Evolutionary conservation across 64 coral and sea anemone species (phyloP).

Genomic region (Porites australiensis): DNA sequence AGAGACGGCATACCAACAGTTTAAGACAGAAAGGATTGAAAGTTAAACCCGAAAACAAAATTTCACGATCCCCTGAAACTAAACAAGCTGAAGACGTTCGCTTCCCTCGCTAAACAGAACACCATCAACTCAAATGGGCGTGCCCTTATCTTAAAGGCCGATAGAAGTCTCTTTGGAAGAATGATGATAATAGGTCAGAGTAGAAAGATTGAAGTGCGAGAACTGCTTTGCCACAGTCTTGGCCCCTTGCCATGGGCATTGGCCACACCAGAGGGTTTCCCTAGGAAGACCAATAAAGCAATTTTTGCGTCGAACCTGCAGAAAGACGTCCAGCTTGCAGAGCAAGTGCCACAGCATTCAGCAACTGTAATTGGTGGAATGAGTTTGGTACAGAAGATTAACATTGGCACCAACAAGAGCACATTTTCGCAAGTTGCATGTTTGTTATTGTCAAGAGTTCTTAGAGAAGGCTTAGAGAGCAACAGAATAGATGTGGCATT

Average conservation of each 20-base stretch:
- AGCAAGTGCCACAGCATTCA: constrained; percentile 48
- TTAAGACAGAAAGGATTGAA: constrained; percentile 27
- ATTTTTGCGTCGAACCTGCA: constrained; percentile 16
- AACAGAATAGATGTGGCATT: constrained; percentile 70
- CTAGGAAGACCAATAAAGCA: constrained; percentile 77
- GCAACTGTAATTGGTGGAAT: constrained; percentile 65
- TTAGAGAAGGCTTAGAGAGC: constrained; percentile 37
- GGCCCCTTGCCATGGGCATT: constrained; percentile 71
- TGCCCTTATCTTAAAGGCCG: constrained; percentile 61
- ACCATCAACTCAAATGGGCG: constrained; percentile 12
- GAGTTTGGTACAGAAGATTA: constrained; percentile 51
- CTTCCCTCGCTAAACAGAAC: constrained; percentile 59
- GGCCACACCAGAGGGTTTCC: constrained; percentile 55
- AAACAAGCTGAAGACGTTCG: constrained; percentile 67
- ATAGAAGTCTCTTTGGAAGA: constrained; percentile 58
- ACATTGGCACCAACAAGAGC: constrained; percentile 35
- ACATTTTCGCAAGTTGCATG: constrained; percentile 57
- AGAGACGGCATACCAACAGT: constrained; percentile 54
- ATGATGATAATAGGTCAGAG: constrained; percentile 69
- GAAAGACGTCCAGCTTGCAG: constrained; percentile 36
- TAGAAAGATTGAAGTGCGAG: constrained; percentile 60
- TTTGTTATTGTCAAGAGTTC: constrained; percentile 39
- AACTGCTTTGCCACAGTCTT: constrained; percentile 63
- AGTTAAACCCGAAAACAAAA: constrained; percentile 27
- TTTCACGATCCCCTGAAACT: constrained; percentile 60